Percentiles rank a stretch among this genome's conserved stretches.
These are phyloP conservation scores for Campylomormyrus tamandua DNA, from an alignment of 2,113 vertebrate genomes.

Conservation along the genomic window DNA sequence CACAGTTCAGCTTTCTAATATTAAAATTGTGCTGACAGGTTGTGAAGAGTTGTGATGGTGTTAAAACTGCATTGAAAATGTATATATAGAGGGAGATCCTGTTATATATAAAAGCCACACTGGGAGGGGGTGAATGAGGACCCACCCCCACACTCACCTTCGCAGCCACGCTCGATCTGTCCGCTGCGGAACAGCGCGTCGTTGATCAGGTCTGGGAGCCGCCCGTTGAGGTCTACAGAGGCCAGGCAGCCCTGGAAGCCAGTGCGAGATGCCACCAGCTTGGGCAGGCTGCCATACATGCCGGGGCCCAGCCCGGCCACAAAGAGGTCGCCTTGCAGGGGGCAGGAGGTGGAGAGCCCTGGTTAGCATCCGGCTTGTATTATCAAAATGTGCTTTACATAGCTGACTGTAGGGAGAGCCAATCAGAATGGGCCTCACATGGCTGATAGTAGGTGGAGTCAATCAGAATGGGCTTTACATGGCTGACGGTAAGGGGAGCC, in stretches of 20 bases:
- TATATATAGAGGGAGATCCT: background rate
- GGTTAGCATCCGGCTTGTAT: background rate
- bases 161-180: constrained; percentile 91
- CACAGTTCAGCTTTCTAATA: background rate
- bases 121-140: background rate
- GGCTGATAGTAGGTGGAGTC: background rate
- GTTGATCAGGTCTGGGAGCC: constrained; percentile 89
- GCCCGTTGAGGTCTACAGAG: constrained; percentile 90
- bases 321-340: constrained; percentile 80
- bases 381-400: background rate
- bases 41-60: background rate
- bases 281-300: constrained; percentile 95
- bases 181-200: constrained; percentile 89
- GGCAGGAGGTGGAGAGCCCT: background rate
- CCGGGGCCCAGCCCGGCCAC: constrained; percentile 86
- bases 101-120: background rate
- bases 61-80: background rate
- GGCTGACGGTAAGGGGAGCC: background rate
- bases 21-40: background rate
- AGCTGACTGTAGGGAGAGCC: background rate
- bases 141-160: constrained; percentile 67
- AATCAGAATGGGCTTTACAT: background rate
- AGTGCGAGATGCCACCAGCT: constrained; percentile 89
- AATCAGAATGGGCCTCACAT: background rate
- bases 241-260: constrained; percentile 95